These are phyloP conservation scores for Sorex maritimensis DNA, from an alignment of 2,797 vertebrate genomes.

Conservation along the genomic window DNA sequence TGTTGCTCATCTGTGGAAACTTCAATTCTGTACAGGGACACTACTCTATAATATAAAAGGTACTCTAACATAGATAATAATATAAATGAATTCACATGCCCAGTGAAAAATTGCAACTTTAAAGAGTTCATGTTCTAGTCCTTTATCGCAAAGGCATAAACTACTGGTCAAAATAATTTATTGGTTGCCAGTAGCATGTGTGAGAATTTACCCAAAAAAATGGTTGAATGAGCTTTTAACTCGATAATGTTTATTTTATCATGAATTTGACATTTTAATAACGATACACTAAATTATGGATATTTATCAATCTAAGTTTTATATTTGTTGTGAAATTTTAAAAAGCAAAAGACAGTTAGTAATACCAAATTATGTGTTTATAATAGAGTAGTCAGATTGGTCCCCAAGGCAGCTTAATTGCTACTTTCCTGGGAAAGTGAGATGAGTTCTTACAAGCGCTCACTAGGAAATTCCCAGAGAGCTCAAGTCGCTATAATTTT, in stretches of 20 bases:
- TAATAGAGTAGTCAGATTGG: not conserved
- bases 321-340: not conserved
- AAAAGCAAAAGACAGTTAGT: not conserved
- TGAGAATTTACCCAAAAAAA: not conserved
- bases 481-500: not conserved
- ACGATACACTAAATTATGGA: not conserved
- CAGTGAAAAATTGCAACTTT: not conserved
- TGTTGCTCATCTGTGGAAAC: no score
- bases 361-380: not conserved
- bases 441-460: not conserved
- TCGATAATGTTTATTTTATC: not conserved
- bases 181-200: not conserved
- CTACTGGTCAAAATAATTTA: not conserved
- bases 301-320: not conserved
- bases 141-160: not conserved
- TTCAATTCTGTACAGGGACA: no score
- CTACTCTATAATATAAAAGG: no score
- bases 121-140: not conserved
- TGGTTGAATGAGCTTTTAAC: not conserved
- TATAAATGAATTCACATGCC: no score
- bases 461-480: not conserved
- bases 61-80: no score
- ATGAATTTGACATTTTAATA: not conserved
- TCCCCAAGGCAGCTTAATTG: constrained; percentile 22
- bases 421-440: not conserved